phyloP scores from a whole-genome alignment of 2,113 vertebrate species.

The Oxyura jamaicensis region DNA sequence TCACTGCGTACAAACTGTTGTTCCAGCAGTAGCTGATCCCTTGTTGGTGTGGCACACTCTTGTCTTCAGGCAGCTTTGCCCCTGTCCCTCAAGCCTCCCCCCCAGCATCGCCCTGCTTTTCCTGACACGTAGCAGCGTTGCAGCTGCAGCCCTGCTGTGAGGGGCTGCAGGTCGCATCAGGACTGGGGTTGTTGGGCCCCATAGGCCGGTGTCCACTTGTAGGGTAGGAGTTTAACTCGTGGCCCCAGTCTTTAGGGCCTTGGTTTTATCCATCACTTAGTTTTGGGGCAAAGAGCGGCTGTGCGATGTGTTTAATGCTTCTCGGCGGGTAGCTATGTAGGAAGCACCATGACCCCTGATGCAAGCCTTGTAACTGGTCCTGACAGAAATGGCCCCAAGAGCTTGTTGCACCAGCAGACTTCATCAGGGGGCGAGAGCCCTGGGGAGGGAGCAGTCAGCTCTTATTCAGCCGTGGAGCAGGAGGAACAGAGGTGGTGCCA shows the following conservation, averaged over 20 bases:
- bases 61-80: neutral
- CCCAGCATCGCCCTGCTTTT: neutral
- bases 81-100: neutral
- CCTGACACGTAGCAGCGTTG: rapidly evolving
- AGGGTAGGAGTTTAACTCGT: neutral
- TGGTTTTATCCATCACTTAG: neutral
- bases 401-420: neutral
- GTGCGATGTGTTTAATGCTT: neutral
- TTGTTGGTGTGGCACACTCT: neutral
- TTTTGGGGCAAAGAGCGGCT: neutral
- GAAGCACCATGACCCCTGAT: neutral
- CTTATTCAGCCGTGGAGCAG: neutral
- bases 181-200: neutral
- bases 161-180: rapidly evolving
- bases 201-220: neutral
- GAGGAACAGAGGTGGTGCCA: neutral
- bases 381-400: neutral
- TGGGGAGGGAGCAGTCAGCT: neutral
- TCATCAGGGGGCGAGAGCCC: neutral
- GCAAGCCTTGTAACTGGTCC: neutral
- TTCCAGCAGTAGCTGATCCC: neutral
- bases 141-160: neutral
- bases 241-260: neutral
- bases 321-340: neutral
- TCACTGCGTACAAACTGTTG: neutral